A percentile compares a stretch with the other conserved stretches of the same genome.
phyloP scores from a whole-genome alignment of 2,113 vertebrate genomes.

The Dolichotis patagonum region DNA sequence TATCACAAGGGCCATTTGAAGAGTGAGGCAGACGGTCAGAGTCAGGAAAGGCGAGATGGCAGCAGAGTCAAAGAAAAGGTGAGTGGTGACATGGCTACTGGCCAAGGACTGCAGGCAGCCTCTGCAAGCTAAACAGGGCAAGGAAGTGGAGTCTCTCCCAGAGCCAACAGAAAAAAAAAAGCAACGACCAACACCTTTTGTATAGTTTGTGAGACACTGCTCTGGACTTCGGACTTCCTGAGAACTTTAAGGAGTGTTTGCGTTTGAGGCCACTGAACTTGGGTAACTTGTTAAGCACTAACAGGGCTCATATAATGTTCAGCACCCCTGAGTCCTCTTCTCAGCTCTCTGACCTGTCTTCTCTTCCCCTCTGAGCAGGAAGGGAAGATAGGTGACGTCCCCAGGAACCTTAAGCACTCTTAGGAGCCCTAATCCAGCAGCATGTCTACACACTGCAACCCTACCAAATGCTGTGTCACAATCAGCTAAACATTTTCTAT shows the following conservation, averaged over 20 bases:
- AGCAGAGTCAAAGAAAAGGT: not conserved
- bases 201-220: not conserved
- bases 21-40: not conserved
- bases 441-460: not conserved
- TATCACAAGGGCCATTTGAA: not conserved
- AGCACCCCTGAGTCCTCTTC: not conserved
- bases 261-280: not conserved
- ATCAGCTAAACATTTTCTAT: not conserved
- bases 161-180: not conserved
- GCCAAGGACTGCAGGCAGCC: not conserved
- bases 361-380: not conserved
- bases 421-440: not conserved
- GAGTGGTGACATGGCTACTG: accelerated
- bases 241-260: not conserved
- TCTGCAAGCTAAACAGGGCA: not conserved
- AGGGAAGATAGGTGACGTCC: not conserved
- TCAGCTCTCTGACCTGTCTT: not conserved
- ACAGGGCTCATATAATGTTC: not conserved
- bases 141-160: not conserved
- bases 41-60: not conserved
- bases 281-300: not conserved
- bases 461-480: not conserved
- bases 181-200: not conserved
- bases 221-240: not conserved
- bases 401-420: not conserved